These are phyloP conservation scores for Diorhabda carinulata DNA, from an alignment of 1,140 invertebrate species.

Conservation along the genomic window DNA sequence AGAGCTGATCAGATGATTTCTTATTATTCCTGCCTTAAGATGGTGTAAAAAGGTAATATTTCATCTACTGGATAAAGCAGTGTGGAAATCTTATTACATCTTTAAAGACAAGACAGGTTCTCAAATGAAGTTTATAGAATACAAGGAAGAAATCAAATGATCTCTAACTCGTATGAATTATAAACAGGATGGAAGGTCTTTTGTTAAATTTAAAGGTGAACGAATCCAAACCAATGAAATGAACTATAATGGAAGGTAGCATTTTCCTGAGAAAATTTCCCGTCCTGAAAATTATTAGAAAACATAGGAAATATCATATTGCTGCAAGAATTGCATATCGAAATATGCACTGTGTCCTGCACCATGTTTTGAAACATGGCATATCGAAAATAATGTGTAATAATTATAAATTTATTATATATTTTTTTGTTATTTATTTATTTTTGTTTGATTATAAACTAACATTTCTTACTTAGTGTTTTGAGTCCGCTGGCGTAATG, in stretches of 20 bases:
- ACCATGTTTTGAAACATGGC: neutral
- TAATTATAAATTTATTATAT: neutral
- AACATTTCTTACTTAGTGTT: neutral
- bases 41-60: conserved; percentile 7
- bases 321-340: conserved; percentile 1
- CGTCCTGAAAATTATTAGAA: neutral
- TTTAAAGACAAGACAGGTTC: neutral
- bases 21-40: neutral
- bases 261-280: conserved; percentile 9
- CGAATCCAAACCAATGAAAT: too few species aligned
- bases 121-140: conserved; percentile 1
- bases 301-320: neutral
- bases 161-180: neutral
- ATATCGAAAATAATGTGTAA: neutral
- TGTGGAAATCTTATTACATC: conserved; percentile 4
- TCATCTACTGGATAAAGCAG: conserved; percentile 5
- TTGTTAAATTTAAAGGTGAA: too few species aligned
- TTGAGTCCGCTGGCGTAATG: conserved; percentile 4
- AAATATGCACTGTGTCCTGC: neutral
- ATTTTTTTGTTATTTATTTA: neutral
- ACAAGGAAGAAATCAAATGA: neutral
- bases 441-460: neutral
- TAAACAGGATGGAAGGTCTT: neutral
- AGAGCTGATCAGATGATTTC: too few species aligned
- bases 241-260: neutral